phyloP scores from a whole-genome alignment of 2,113 vertebrate genomes.

The Furnarius figulus region DNA sequence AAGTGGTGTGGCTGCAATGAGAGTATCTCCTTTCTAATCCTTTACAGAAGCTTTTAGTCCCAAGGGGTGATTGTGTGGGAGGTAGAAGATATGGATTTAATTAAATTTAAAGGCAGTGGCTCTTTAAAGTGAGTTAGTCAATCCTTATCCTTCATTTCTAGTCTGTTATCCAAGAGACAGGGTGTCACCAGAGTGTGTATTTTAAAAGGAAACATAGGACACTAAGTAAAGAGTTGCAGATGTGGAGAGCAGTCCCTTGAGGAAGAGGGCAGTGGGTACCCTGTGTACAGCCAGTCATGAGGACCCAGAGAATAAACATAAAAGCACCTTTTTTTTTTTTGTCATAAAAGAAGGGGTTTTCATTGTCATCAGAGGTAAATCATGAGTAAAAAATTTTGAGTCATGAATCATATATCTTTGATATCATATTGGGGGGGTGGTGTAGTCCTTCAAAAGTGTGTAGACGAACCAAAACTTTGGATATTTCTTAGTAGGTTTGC shows the following conservation, averaged over 20 bases:
- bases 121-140: slow-evolving; percentile 28
- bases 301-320: not conserved
- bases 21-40: slow-evolving; percentile 55
- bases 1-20: not conserved
- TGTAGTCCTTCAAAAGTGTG: not conserved
- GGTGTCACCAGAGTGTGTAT: not conserved
- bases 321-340: not conserved
- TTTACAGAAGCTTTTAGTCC: slow-evolving; percentile 43
- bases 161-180: not conserved
- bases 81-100: slow-evolving; percentile 40
- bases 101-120: slow-evolving; percentile 47
- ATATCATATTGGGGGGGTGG: not conserved
- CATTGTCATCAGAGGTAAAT: not conserved
- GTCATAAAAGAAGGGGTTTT: not conserved
- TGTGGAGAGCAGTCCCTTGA: not conserved
- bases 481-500: not conserved
- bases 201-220: not conserved
- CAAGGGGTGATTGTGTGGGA: slow-evolving; percentile 35
- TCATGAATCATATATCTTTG: not conserved
- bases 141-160: slow-evolving; percentile 7
- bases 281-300: not conserved
- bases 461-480: not conserved
- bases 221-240: not conserved
- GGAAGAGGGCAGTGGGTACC: not conserved
- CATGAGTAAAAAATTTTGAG: not conserved